phyloP scores from a whole-genome alignment of 2,113 vertebrate species.

The Porphyrio hochstetteri region DNA sequence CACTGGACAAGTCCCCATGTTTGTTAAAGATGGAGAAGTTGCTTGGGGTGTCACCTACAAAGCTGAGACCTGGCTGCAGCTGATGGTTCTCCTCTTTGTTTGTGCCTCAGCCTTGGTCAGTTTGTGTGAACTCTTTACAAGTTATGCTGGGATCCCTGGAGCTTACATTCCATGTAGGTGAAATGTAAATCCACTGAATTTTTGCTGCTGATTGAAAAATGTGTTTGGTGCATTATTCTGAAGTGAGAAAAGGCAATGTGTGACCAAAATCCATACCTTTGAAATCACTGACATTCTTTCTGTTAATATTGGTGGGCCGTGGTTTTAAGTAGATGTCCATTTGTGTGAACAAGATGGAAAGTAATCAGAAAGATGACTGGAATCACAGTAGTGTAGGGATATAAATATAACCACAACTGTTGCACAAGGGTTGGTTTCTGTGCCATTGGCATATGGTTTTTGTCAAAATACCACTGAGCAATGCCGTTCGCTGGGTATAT shows the following conservation, averaged over 20 bases:
- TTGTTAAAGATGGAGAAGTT: background rate
- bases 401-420: background rate
- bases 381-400: background rate
- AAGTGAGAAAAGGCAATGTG: background rate
- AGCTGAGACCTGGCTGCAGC: background rate
- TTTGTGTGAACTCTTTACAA: background rate
- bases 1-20: background rate
- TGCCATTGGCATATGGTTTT: background rate
- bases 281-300: background rate
- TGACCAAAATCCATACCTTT: background rate
- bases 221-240: background rate
- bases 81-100: background rate
- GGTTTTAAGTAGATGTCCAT: background rate
- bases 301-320: background rate
- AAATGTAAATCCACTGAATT: background rate
- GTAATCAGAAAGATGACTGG: background rate
- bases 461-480: background rate
- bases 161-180: background rate
- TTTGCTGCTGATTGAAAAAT: background rate
- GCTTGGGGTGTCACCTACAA: background rate
- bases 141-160: background rate
- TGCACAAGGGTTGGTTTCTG: background rate
- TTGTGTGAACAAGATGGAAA: background rate
- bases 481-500: background rate
- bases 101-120: background rate